A percentile compares a stretch with the other conserved stretches of the same genome.
Evolutionary conservation across 35 echinoderm and acorn worm species (phyloP).

Genomic region (Anneissia japonica): DNA sequence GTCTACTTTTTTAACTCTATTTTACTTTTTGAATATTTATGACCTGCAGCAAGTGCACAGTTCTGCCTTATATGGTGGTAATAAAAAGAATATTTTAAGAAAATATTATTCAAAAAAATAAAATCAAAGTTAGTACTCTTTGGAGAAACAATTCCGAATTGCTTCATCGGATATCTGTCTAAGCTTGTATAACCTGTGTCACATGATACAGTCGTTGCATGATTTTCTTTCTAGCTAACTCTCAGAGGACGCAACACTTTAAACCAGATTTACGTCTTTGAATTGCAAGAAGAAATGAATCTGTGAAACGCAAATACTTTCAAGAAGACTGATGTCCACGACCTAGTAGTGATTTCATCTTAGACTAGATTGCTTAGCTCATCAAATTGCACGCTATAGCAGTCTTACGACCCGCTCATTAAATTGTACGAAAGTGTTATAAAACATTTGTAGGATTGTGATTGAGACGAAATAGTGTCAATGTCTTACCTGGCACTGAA

Average conservation of each 20-base stretch:
- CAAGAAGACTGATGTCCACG: background rate
- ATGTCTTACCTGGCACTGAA: background rate
- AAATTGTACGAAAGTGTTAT: background rate
- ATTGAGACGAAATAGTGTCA: background rate
- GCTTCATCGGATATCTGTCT: background rate
- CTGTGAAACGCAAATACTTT: background rate
- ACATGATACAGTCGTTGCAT: background rate
- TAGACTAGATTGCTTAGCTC: background rate
- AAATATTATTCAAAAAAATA: too few species aligned
- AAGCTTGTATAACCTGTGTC: background rate
- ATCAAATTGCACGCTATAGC: background rate
- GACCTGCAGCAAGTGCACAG: too few species aligned
- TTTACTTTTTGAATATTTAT: too few species aligned
- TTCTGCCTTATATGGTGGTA: too few species aligned
- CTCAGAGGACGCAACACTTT: background rate
- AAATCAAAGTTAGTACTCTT: background rate
- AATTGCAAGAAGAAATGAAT: background rate
- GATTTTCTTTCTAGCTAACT: background rate
- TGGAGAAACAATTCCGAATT: background rate
- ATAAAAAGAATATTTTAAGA: too few species aligned
- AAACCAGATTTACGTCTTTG: slow-evolving; percentile 1
- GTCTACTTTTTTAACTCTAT: too few species aligned
- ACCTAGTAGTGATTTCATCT: background rate
- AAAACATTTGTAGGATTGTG: background rate
- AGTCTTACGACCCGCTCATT: background rate